Evolutionary conservation across 2,888 invertebrate genomes (phyloP).

Genomic region (Caenorhabditis japonica): DNA sequence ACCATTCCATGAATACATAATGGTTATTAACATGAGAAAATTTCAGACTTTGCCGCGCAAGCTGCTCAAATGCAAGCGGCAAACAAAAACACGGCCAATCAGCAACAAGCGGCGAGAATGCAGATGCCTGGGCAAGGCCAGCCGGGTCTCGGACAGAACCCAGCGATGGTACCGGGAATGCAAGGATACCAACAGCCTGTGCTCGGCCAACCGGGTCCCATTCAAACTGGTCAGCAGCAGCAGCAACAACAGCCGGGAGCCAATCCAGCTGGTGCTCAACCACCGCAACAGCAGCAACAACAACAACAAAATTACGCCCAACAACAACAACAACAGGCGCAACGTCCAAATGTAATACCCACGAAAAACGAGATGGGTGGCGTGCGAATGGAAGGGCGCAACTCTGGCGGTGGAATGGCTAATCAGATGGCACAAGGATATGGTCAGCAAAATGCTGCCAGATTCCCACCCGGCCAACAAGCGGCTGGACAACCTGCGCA

Average conservation of each 20-base stretch:
- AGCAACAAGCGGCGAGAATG: not conserved
- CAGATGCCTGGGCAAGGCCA: too few species aligned
- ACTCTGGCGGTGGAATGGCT: not conserved
- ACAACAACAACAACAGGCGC: constrained; percentile 5
- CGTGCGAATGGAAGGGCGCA: too few species aligned
- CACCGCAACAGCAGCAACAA: constrained; percentile 19
- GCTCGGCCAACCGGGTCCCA: constrained; percentile 30
- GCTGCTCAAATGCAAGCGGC: constrained; percentile 10
- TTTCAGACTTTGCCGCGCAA: constrained; percentile 6
- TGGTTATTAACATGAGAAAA: too few species aligned
- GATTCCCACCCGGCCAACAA: too few species aligned
- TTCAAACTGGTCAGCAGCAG: constrained; percentile 13
- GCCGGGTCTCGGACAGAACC: too few species aligned
- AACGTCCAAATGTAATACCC: too few species aligned
- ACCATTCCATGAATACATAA: too few species aligned
- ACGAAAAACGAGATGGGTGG: not conserved
- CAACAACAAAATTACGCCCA: constrained; percentile 1
- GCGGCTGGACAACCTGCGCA: not conserved
- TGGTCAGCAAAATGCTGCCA: too few species aligned
- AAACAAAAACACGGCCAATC: not conserved
- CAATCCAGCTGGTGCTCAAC: too few species aligned
- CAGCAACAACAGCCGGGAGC: constrained; percentile 30
- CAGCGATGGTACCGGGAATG: too few species aligned
- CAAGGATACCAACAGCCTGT: constrained; percentile 17
- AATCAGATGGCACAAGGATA: not conserved